phyloP scores from a whole-genome alignment of 2,888 invertebrate genomes.

The Anarsia innoxiella region DNA sequence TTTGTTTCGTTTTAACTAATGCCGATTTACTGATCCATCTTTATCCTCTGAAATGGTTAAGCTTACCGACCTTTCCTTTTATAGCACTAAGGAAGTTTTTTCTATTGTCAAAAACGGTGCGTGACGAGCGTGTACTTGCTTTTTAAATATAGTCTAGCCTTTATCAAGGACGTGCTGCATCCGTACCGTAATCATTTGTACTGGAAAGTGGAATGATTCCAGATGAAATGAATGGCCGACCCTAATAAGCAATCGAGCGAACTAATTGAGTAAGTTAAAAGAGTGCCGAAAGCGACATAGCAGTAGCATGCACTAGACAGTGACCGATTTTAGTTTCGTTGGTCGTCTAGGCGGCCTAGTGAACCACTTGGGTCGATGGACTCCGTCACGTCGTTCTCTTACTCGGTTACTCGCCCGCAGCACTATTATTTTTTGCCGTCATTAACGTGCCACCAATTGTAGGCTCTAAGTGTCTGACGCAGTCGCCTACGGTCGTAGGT shows the following conservation, averaged over 20 bases:
- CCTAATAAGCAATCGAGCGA: conserved; percentile 11
- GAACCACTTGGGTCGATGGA: conserved; percentile 72
- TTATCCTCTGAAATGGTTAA: conserved; percentile 20
- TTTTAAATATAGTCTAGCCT: too few relatives aligned
- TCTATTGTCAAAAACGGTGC: conserved; percentile 20
- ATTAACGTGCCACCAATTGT: conserved; percentile 52
- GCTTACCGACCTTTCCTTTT: conserved; percentile 21
- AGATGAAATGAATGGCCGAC: conserved; percentile 4
- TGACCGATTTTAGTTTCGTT: conserved; percentile 65
- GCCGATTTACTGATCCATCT: too few relatives aligned
- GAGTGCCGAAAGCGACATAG: conserved; percentile 10
- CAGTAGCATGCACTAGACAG: conserved; percentile 30
- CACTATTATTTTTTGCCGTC: conserved; percentile 55
- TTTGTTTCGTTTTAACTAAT: conserved; percentile 17
- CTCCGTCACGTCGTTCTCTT: conserved; percentile 69
- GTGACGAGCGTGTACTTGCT: conserved; percentile 23
- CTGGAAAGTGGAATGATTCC: too few relatives aligned
- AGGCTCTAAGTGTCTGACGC: conserved; percentile 43
- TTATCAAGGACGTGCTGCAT: too few relatives aligned
- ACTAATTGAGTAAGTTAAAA: conserved; percentile 9
- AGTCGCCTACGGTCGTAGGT: conserved; percentile 40
- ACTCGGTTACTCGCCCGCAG: conserved; percentile 50
- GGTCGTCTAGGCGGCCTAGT: conserved; percentile 55
- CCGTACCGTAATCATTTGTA: too few relatives aligned
- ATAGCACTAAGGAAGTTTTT: conserved; percentile 17